Conservation (phyloP, 2,888 invertebrate genomes). For the Lordiphosa fenestrarum region DNA sequence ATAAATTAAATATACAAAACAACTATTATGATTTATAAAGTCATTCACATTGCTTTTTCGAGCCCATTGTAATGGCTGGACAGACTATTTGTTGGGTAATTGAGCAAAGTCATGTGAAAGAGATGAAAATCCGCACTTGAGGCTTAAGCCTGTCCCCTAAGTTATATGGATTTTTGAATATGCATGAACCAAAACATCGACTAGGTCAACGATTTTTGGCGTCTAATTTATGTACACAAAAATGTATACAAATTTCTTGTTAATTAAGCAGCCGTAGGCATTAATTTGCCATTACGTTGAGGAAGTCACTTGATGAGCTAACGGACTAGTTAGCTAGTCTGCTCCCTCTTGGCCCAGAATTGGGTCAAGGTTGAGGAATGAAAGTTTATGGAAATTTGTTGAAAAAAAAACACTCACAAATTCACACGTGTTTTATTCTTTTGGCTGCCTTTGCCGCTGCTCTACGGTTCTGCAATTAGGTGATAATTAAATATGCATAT, state of each 20-base stretch:
- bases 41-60: constrained; percentile 9
- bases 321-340: constrained; percentile 5
- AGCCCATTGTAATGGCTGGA: constrained; percentile 1
- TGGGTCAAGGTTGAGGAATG: constrained; percentile 27
- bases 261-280: constrained; percentile 23
- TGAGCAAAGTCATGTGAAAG: constrained; percentile 23
- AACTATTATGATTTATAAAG: constrained; percentile 41
- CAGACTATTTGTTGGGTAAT: constrained; percentile 13
- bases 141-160: background rate
- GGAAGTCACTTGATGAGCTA: constrained; percentile 31
- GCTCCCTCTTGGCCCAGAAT: background rate
- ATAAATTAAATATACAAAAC: constrained; percentile 39
- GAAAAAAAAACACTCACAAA: constrained; percentile 1
- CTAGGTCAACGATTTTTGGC: constrained; percentile 30
- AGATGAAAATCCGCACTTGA: constrained; percentile 1
- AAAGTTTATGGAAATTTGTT: constrained; percentile 4
- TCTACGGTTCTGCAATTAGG: constrained; percentile 3
- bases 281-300: constrained; percentile 26
- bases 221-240: constrained; percentile 12
- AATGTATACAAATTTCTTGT: constrained; percentile 3
- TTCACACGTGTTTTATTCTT: constrained; percentile 28
- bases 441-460: constrained; percentile 12
- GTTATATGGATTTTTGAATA: constrained; percentile 21
- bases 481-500: constrained; percentile 17
- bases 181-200: constrained; percentile 19